Evolutionary conservation across 2,113 vertebrate genomes (phyloP).

Genomic region (human (Homo sapiens)): GRCh38 chr2:127332501-127333000

Average conservation of each 20-base stretch:
- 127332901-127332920: too few relatives aligned
- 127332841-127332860: background rate
- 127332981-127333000: too few relatives aligned
- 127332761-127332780: background rate
- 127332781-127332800: background rate
- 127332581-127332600: background rate
- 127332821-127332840: background rate
- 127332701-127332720: background rate
- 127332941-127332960: too few relatives aligned
- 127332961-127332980: too few relatives aligned
- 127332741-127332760: constrained; percentile 15
- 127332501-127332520: background rate
- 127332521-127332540: background rate
- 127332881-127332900: too few relatives aligned
- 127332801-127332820: background rate
- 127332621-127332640: constrained; percentile 22
- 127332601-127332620: constrained; percentile 41
- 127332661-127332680: constrained; percentile 10
- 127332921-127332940: too few relatives aligned
- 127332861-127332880: too few relatives aligned
- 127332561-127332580: background rate
- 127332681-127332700: background rate
- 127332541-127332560: background rate
- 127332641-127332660: constrained; percentile 47
- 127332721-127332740: constrained; percentile 8